Evolutionary conservation across 2,113 vertebrate genomes (phyloP).

Genomic region (Pantherophis guttatus): DNA sequence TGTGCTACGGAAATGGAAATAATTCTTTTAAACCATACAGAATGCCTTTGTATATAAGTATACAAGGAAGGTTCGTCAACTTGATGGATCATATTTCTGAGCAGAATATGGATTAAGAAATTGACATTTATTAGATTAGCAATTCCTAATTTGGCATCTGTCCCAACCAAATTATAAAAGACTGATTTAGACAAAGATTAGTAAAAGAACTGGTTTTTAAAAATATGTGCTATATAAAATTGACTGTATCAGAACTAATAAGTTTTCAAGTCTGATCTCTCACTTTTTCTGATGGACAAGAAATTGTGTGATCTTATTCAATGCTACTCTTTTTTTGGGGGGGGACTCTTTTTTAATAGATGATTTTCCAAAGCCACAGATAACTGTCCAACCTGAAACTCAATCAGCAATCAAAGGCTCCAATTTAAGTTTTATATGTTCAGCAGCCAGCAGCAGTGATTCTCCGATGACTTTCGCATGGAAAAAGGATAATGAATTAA

Average conservation of each 20-base stretch:
- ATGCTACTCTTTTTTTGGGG: not conserved
- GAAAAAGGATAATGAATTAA: constrained; percentile 94
- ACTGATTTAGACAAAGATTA: not conserved
- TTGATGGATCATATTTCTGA: not conserved
- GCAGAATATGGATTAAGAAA: not conserved
- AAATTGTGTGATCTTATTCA: not conserved
- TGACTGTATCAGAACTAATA: constrained; percentile 20
- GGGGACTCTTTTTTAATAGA: constrained; percentile 68
- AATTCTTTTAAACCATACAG: not conserved
- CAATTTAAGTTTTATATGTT: constrained; percentile 93
- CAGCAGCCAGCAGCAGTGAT: constrained; percentile 94
- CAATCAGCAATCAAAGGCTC: constrained; percentile 89
- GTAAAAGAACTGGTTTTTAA: not conserved
- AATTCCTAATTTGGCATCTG: not conserved
- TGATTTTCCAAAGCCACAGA: constrained; percentile 97
- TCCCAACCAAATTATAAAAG: not conserved
- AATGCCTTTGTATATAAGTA: not conserved
- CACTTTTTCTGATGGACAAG: not conserved
- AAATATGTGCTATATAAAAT: constrained; percentile 28
- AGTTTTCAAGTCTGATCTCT: not conserved
- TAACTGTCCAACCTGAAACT: constrained; percentile 94
- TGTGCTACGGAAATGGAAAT: not conserved
- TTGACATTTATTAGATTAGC: too few relatives aligned
- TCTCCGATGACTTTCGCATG: constrained; percentile 97
- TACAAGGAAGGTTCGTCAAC: not conserved